Evolutionary conservation across 2,888 invertebrate species (phyloP), one percentile per base, ranked within the genome.

Genomic region (Helleia helle): DNA sequence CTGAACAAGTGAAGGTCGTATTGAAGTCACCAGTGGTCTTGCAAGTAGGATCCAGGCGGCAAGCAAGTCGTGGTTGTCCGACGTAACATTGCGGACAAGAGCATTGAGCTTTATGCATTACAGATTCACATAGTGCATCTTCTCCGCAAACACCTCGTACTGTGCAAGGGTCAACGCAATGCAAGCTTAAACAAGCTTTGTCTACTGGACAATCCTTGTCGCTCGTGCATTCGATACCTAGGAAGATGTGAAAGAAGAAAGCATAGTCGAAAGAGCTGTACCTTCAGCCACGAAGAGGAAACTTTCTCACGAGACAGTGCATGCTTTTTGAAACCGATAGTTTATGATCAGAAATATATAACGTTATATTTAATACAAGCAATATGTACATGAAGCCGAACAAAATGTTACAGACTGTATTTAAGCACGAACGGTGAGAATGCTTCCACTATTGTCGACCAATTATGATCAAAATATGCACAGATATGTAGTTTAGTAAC

Each of bases 141-240:
- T 91, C 88, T 55, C 96, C 96, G 74, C 96, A 96, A 55, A 92
- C 93, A 61, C 93, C 95, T 60, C 94, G 91, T 66, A 95, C 88
- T 65, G 90, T 90, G 86, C 96, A 96, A 53, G 95, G 96, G 84
- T 96, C 94, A 81, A 93, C 89, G 84, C 96, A 96, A 86, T 93
- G 92, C 81, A 92, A 90, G 86, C 93, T 93, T 84, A 94, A 89
- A 87, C 96, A 96, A 73, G 94, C 93, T 87, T 94, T 93, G 86
- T 95, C 94, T 86, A 91, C 91, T 57, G 94, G 91, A 87, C 96
- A 96, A 87, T 95, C 95, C 87, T 90, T 89, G 88, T 96, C 94
- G 84, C 91, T 91, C 87, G 91, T 91, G 87, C 95, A 95, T 90
- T 94, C 93, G 87, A 90, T 90, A 87, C 91, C 93, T 90, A 87